Base-by-base conservation (phyloP, 2,888 invertebrate genomes). In the Lasius platythorax region DNA sequence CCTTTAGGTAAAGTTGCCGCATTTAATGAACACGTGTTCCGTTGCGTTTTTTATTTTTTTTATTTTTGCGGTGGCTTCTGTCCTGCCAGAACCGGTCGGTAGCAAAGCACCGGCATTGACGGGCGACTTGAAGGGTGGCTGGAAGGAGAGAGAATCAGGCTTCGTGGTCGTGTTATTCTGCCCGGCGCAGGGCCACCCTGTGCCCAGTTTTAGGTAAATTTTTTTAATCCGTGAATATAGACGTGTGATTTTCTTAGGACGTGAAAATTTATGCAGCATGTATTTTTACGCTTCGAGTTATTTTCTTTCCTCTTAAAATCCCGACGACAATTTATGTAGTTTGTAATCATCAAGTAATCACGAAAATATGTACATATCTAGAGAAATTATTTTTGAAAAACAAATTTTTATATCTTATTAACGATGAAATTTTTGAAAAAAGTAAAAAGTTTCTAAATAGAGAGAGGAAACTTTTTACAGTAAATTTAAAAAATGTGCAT, bases 141-240 rank as follows among this genome's bases (percentile, higher is more conserved):
- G 91, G 92, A 89, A 90, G 78, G 85, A 90, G 66, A 91, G 85
- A 82, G 61, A 63, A 18, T 78, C 81, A 40, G 83, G 84, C 46
- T 88, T 88, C 43, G 90, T 95, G 91, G 96, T 96, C 90, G 96
- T 96, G 40, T 95, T 97, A 91, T 95, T 96, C 92, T 97, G 97
- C 95, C 97, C 97, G 76, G 97, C 97, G 89, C 97, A 97, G 96
- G 97, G 96, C 89, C 97, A 95, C 95, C 97, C 97, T 79, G 96
- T 97, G 89, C 97, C 97, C 91, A 94, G 96, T 84, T 97, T 96
- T 96, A 97, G 97, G 97, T 97, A 96, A 95, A 88, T 23, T 6
- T 75, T 70, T 68, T 43, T 61, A 50, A 61, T 4, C 2, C 11
- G 6, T 12, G 9, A 40, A 53, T 37, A 53, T 53, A 67, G 12